A percentile compares a stretch with the other conserved stretches of the same genome.
These are phyloP conservation scores for Heliconius himera DNA, from an alignment of 1,140 invertebrate genomes.

Conservation along the genomic window DNA sequence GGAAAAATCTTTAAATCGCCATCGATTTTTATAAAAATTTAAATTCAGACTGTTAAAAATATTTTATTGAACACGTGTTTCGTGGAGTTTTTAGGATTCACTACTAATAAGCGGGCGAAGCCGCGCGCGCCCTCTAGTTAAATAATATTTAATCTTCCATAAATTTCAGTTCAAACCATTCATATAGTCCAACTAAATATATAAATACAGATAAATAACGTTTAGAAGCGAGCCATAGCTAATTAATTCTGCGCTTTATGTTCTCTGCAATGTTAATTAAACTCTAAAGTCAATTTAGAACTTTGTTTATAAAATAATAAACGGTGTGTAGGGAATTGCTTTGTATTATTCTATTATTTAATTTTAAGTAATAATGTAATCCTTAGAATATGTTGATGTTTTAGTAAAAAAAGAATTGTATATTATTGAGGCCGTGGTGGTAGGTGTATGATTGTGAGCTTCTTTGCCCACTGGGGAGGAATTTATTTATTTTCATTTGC, in stretches of 20 bases:
- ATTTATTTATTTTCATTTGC: too few species aligned
- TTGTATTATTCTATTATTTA: background rate
- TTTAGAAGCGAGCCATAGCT: slow-evolving; percentile 7
- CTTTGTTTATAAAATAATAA: slow-evolving; percentile 17
- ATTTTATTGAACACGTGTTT: too few species aligned
- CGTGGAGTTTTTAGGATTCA: too few species aligned
- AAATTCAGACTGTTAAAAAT: too few species aligned
- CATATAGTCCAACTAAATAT: background rate
- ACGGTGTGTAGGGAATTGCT: background rate
- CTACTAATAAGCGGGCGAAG: too few species aligned
- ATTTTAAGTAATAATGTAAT: background rate
- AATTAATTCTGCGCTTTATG: slow-evolving; percentile 21
- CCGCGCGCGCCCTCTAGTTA: too few species aligned
- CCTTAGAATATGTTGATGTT: background rate
- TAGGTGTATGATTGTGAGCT: too few species aligned
- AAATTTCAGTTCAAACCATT: background rate
- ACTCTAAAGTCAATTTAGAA: slow-evolving; percentile 23
- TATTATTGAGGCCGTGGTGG: too few species aligned
- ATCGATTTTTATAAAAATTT: too few species aligned
- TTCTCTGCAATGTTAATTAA: slow-evolving; percentile 29
- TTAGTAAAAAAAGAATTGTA: background rate
- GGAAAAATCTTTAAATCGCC: too few species aligned
- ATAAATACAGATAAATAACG: slow-evolving; percentile 5
- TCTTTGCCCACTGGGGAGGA: too few species aligned
- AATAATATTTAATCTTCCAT: too few species aligned